A percentile compares a stretch with the other conserved stretches of the same genome.
Evolutionary conservation across 1,140 invertebrate species (phyloP).

Genomic region (Papilio polytes): DNA sequence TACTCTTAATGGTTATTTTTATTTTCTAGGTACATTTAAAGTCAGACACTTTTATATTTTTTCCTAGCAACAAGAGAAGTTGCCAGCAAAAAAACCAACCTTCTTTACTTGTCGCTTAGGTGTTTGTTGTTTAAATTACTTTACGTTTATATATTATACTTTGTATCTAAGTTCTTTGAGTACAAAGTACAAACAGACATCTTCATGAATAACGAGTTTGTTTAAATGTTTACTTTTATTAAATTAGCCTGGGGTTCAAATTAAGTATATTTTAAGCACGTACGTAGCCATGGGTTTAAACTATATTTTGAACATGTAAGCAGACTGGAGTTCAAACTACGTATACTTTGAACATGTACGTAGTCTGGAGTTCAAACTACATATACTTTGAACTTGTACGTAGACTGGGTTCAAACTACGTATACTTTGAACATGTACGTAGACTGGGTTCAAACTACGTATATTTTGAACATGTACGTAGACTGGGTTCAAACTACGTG

Average conservation of each 20-base stretch:
- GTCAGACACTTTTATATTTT: not conserved
- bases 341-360: too few species aligned
- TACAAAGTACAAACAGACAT: slow-evolving; percentile 9
- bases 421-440: too few species aligned
- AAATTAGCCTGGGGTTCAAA: not conserved
- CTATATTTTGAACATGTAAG: too few species aligned
- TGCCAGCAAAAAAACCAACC: not conserved
- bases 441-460: too few species aligned
- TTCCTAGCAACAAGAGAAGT: not conserved
- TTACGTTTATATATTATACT: slow-evolving; percentile 5
- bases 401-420: too few species aligned
- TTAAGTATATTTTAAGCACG: not conserved
- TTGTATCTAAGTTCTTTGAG: slow-evolving; percentile 18
- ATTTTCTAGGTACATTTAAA: not conserved
- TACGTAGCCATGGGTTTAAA: too few species aligned
- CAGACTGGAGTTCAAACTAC: too few species aligned
- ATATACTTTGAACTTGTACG: too few species aligned
- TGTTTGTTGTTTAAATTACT: slow-evolving; percentile 24
- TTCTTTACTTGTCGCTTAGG: slow-evolving; percentile 1
- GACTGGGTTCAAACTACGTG: too few species aligned
- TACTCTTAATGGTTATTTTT: not conserved
- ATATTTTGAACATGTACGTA: too few species aligned
- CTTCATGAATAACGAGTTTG: slow-evolving; percentile 12
- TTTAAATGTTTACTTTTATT: slow-evolving; percentile 23
- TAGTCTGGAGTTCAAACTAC: too few species aligned